Evolutionary conservation across 2,113 vertebrate species (phyloP).

Genomic region (Eulemur macaco): DNA sequence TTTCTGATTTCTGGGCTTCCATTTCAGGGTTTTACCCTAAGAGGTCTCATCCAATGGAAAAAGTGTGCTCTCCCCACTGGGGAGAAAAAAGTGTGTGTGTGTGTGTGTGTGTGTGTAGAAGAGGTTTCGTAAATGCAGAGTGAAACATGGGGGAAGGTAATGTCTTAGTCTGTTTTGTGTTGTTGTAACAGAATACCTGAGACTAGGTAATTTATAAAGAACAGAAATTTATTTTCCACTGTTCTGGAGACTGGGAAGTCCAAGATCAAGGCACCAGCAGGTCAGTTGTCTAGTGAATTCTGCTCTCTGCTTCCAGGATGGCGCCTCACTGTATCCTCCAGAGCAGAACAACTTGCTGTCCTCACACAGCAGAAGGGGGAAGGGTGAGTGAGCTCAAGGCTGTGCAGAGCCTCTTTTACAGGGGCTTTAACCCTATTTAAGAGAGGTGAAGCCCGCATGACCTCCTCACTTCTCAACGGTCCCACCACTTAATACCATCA

Average conservation of each 20-base stretch:
- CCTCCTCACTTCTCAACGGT: neutral
- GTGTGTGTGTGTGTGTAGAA: fast-evolving
- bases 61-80: neutral
- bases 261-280: neutral
- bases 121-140: neutral
- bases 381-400: neutral
- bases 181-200: neutral
- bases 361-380: neutral
- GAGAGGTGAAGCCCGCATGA: neutral
- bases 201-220: neutral
- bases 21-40: neutral
- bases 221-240: neutral
- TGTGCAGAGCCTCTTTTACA: neutral
- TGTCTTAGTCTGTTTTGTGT: neutral
- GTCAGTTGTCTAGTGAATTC: neutral
- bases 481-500: neutral
- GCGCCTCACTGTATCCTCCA: neutral
- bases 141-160: neutral
- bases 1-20: neutral
- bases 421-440: neutral
- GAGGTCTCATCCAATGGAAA: neutral
- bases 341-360: too few species aligned
- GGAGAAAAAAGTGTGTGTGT: fast-evolving
- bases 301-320: neutral
- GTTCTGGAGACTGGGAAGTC: neutral